Conservation (phyloP, 1,140 invertebrate genomes). For the Leptinotarsa undecemlineata region DNA sequence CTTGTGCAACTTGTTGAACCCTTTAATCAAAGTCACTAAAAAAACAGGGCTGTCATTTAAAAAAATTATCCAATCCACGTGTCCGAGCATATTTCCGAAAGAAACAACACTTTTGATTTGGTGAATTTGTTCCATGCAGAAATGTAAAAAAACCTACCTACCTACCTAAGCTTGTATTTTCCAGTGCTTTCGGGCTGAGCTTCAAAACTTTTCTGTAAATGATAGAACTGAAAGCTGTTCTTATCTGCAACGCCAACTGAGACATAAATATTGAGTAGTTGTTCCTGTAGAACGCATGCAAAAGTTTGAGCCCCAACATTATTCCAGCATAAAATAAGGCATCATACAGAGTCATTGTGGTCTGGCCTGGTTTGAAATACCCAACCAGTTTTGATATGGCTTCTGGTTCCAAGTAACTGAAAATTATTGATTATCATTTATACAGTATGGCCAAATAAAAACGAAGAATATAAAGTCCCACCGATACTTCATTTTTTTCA, state of each 20-base stretch:
- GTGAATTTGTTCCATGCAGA: too few relatives aligned
- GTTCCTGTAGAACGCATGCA: slow-evolving; percentile 60
- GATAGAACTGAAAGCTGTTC: slow-evolving; percentile 76
- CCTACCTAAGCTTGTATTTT: slow-evolving; percentile 69
- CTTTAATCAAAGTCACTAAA: too few relatives aligned
- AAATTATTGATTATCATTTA: slow-evolving; percentile 39
- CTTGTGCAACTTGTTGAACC: too few relatives aligned
- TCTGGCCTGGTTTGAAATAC: slow-evolving; percentile 63
- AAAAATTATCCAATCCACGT: too few relatives aligned
- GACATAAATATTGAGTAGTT: slow-evolving; percentile 74
- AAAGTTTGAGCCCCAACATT: slow-evolving; percentile 62
- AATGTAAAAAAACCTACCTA: too few relatives aligned
- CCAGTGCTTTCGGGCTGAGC: slow-evolving; percentile 70
- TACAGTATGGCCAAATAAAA: too few relatives aligned
- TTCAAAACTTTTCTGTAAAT: slow-evolving; percentile 82
- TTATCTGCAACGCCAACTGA: slow-evolving; percentile 79
- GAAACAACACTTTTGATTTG: too few relatives aligned
- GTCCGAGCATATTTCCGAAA: too few relatives aligned
- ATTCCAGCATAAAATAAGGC: slow-evolving; percentile 70
- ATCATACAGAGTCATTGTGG: slow-evolving; percentile 55
- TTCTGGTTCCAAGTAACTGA: slow-evolving; percentile 70
- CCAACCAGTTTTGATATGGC: slow-evolving; percentile 70
- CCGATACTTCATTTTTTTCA: too few relatives aligned
- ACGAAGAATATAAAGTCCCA: too few relatives aligned
- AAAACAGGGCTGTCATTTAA: too few relatives aligned